Base-by-base conservation (phyloP, 2,797 vertebrate genomes). In the Gambelia wislizenii region DNA sequence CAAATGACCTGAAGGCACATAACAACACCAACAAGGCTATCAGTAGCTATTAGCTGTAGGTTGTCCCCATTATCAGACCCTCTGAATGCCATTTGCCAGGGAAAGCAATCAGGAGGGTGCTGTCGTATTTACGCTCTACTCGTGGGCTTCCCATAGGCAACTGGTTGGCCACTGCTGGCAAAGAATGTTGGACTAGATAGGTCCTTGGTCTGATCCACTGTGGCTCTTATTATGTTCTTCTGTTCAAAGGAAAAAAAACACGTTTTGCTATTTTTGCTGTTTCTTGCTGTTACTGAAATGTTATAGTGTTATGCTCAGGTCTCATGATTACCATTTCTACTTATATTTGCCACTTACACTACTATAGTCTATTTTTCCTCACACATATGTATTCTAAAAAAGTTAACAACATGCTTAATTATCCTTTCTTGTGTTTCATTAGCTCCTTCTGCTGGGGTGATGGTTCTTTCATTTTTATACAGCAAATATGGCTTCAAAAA, bases 401-500 rank as follows among this genome's bases (percentile, higher is more conserved):
- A 89, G 61, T 78, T 84, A 78, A n/a, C 77, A 89, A 76, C 56
- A 30, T 86, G 70, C 47, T 76, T 86, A 89, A 89, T 89, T 89
- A 83, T 85, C 47, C 47, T 89, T 44, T 47, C 75, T 59, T 76
- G 78, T 82, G 47, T 86, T 83, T 86, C 59, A 83, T 86, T 82
- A 86, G 78, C 36, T 75, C 84, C 84, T 89, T 86, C 79, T 89
- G 84, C 36, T 86, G 72, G 52, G 49, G 56, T 86, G 84, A 89
- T 54, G 82, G 84, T 86, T 89, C 70, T 76, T 89, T 86, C 84
- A 56, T 76, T 89, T 89, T 20, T 86, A 70, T 76, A 54, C 18
- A n/a, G 4, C 30, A 86, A 86, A 74, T 76, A 42, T 69, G 77
- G 18, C 25, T 85, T 89, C 67, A 49, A 59, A 72, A 59, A 74